phyloP scores from a whole-genome alignment of 2,113 vertebrate species.

The Gobiocypris rarus region DNA sequence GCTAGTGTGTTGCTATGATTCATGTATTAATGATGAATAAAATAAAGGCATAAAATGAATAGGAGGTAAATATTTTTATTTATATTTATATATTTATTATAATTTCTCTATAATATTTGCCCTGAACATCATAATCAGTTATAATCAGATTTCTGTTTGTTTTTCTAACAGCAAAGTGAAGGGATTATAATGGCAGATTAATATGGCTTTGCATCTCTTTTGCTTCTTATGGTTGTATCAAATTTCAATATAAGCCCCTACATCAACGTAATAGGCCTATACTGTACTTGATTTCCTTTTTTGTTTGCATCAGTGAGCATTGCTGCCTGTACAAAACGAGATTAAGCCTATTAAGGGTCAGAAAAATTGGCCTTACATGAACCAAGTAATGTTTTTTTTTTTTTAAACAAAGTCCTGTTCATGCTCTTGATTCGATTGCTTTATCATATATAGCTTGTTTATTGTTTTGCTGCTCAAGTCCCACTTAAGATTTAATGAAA shows the following conservation, averaged over 20 bases:
- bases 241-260: conserved; percentile 10
- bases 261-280: neutral
- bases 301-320: conserved; percentile 25
- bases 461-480: conserved; percentile 11
- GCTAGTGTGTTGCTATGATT: neutral
- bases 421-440: conserved; percentile 20
- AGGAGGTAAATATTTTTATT: no score
- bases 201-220: neutral
- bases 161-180: conserved; percentile 13
- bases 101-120: neutral
- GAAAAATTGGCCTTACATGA: conserved; percentile 17
- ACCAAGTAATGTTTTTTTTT: no score
- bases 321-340: conserved; percentile 1
- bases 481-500: conserved; percentile 19
- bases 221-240: neutral
- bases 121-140: neutral
- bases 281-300: conserved; percentile 22
- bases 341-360: conserved; percentile 14
- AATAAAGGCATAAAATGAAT: no score
- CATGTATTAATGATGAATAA: no score
- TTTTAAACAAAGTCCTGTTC: conserved; percentile 29
- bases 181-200: neutral
- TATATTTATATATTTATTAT: no score
- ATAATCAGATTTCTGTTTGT: neutral
- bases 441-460: neutral